These are phyloP conservation scores for Blastomussa wellsi DNA, from an alignment of 92 coral and sea anemone genomes.

Conservation along the genomic window DNA sequence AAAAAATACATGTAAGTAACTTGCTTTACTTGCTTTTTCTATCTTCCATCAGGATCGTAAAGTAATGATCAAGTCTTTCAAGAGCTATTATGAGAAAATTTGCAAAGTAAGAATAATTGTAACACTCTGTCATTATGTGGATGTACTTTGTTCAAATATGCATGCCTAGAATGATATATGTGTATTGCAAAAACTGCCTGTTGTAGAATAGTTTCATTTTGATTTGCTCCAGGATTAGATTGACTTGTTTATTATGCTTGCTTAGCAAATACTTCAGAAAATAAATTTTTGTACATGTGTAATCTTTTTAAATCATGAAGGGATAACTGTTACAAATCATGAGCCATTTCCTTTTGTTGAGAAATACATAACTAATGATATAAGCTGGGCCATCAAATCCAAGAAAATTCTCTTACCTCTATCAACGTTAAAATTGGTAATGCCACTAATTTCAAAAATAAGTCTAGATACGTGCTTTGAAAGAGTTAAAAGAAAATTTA, in stretches of 20 bases:
- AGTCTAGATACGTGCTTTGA: no score
- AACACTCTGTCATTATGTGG: not conserved
- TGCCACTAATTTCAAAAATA: not conserved
- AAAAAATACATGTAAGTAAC: no score
- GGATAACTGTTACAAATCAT: no score
- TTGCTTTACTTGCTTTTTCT: not conserved
- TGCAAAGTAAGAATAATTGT: conserved; percentile 83
- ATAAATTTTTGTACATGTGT: no score
- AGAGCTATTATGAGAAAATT: conserved; percentile 80
- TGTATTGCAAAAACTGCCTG: not conserved
- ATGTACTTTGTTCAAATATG: not conserved
- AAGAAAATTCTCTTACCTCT: no score
- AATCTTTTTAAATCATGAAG: no score
- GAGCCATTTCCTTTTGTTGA: no score
- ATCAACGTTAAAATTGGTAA: no score
- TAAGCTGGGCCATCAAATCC: no score
- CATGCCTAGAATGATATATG: not conserved
- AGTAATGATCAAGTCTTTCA: conserved; percentile 84
- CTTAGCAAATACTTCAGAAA: no score
- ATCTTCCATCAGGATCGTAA: conserved; percentile 79
- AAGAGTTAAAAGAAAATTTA: no score
- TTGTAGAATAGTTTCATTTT: not conserved
- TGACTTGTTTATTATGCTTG: not conserved
- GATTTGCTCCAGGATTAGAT: not conserved
- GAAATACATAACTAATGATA: no score